Conservation (phyloP, 2,113 vertebrate genomes). For the Chinchilla lanigera region DNA sequence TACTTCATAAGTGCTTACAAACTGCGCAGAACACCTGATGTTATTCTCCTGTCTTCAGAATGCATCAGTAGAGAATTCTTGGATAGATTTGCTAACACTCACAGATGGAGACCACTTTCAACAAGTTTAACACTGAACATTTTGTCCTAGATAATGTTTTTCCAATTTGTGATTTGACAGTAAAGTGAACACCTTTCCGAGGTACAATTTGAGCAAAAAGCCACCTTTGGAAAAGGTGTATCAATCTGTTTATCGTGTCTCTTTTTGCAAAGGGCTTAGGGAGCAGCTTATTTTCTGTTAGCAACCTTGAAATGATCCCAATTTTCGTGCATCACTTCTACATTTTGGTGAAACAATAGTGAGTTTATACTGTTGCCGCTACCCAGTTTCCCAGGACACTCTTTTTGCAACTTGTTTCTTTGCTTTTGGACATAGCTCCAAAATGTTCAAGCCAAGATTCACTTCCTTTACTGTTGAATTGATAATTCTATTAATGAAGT, state of each 20-base stretch:
- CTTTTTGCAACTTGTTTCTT: neutral
- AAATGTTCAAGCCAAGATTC: neutral
- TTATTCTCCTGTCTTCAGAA: constrained; percentile 50
- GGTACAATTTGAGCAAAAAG: constrained; percentile 39
- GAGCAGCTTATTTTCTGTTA: neutral
- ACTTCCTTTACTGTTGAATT: constrained; percentile 10
- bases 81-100: constrained; percentile 46
- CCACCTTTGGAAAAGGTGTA: neutral
- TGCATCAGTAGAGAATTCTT: constrained; percentile 27
- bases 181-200: constrained; percentile 60
- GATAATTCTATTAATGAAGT: neutral
- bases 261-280: neutral
- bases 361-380: neutral
- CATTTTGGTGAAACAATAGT: constrained; percentile 10
- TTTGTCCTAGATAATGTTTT: constrained; percentile 64
- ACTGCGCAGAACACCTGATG: constrained; percentile 38
- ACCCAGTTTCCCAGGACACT: neutral
- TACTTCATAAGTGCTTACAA: constrained; percentile 34
- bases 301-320: neutral
- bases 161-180: constrained; percentile 51
- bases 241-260: neutral
- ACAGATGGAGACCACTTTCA: constrained; percentile 66
- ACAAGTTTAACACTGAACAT: constrained; percentile 34
- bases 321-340: neutral
- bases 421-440: neutral